These are phyloP conservation scores for Anhinga rufa DNA, from an alignment of 2,113 vertebrate genomes.

Conservation along the genomic window DNA sequence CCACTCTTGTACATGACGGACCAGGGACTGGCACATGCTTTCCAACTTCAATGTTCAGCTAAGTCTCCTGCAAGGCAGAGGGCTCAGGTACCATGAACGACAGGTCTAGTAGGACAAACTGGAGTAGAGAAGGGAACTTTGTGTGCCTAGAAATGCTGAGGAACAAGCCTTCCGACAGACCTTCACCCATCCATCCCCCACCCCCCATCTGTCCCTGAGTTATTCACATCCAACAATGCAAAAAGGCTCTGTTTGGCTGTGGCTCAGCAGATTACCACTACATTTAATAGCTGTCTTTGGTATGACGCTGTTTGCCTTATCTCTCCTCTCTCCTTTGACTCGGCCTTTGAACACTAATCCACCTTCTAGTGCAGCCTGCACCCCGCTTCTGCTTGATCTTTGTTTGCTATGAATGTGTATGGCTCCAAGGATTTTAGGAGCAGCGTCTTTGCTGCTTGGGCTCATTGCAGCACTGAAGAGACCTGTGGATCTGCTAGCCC, in stretches of 20 bases:
- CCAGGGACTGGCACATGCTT: neutral
- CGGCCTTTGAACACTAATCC: slow-evolving; percentile 63
- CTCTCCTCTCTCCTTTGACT: slow-evolving; percentile 50
- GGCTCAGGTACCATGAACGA: neutral
- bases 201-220: neutral
- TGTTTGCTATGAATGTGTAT: neutral
- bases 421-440: neutral
- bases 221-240: neutral
- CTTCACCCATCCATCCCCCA: neutral
- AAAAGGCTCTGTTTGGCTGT: slow-evolving; percentile 39
- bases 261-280: slow-evolving; percentile 44
- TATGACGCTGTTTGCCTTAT: slow-evolving; percentile 27
- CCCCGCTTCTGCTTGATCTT: slow-evolving; percentile 21
- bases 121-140: neutral
- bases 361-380: neutral
- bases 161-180: neutral
- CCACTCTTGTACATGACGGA: rapidly evolving
- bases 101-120: neutral
- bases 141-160: neutral
- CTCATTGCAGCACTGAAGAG: neutral
- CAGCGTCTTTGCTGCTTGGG: neutral
- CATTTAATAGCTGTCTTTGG: slow-evolving; percentile 52
- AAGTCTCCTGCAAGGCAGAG: neutral
- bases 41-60: neutral
- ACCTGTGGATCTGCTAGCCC: neutral